These are phyloP conservation scores for Himalopsyche anomala DNA, from an alignment of 2,888 invertebrate genomes.

Conservation along the genomic window DNA sequence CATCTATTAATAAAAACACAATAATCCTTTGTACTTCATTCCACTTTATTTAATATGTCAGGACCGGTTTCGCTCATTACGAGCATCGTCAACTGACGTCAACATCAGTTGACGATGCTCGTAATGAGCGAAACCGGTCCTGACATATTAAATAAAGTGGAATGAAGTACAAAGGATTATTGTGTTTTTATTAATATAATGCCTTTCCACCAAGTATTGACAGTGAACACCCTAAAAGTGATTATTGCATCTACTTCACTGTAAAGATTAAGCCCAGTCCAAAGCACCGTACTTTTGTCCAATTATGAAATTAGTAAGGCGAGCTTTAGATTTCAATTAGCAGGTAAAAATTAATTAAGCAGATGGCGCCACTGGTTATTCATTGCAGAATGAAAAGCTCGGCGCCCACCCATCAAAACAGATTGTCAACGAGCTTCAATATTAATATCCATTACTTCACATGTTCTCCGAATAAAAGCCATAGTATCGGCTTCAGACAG, in stretches of 20 bases:
- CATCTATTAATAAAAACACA: too few species aligned
- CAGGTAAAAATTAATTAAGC: conserved; percentile 19
- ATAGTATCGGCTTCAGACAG: conserved; percentile 52
- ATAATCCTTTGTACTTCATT: too few species aligned
- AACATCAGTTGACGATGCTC: too few species aligned
- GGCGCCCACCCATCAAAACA: conserved; percentile 47
- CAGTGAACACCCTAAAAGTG: too few species aligned
- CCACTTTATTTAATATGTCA: too few species aligned
- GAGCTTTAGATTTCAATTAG: conserved; percentile 12
- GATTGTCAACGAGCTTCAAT: conserved; percentile 57
- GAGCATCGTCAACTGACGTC: too few species aligned
- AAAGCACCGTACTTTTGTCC: neutral
- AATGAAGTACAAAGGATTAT: too few species aligned
- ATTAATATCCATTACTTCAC: conserved; percentile 61
- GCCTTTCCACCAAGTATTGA: too few species aligned
- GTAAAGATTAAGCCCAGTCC: neutral
- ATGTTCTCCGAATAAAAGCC: conserved; percentile 51
- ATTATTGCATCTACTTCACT: neutral
- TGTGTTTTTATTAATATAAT: too few species aligned
- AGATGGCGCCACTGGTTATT: conserved; percentile 27
- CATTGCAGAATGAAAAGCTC: conserved; percentile 33
- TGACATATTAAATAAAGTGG: too few species aligned
- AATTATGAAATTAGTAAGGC: neutral
- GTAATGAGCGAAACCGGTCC: too few species aligned
- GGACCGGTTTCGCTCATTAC: too few species aligned